phyloP scores from a whole-genome alignment of 1,140 invertebrate species.

The Drosophila navojoa region DNA sequence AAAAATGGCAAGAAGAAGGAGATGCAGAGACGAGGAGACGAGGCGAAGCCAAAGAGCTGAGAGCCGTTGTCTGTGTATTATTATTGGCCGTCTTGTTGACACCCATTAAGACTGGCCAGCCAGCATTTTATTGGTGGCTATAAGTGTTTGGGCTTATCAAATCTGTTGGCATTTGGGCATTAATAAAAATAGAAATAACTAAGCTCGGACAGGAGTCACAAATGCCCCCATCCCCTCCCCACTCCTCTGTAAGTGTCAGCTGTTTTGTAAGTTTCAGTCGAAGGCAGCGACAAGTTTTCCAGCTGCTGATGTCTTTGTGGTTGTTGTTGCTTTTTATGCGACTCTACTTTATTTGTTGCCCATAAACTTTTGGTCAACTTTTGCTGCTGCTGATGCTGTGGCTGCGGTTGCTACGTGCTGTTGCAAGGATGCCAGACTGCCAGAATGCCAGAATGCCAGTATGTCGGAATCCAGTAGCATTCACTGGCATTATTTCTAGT shows the following conservation, averaged over 20 bases:
- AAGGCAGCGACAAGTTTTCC: slow-evolving; percentile 51
- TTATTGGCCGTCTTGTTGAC: slow-evolving; percentile 72
- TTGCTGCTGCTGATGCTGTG: slow-evolving; percentile 16
- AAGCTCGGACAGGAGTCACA: neutral
- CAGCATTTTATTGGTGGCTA: slow-evolving; percentile 72
- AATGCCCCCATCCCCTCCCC: neutral
- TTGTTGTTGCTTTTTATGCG: slow-evolving; percentile 60
- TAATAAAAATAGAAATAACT: slow-evolving; percentile 69
- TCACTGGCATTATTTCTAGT: slow-evolving; percentile 1
- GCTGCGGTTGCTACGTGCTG: slow-evolving; percentile 21
- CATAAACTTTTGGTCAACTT: slow-evolving; percentile 70
- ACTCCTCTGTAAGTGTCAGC: slow-evolving; percentile 31
- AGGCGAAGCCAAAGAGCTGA: neutral
- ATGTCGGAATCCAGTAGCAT: neutral
- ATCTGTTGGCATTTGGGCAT: slow-evolving; percentile 68
- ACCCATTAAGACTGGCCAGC: slow-evolving; percentile 75
- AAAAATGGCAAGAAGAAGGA: slow-evolving; percentile 30
- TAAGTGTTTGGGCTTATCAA: slow-evolving; percentile 75
- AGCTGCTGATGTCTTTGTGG: neutral
- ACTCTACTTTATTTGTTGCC: slow-evolving; percentile 53
- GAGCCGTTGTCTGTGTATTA: slow-evolving; percentile 48
- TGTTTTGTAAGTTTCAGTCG: slow-evolving; percentile 51
- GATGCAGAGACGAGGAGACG: neutral
- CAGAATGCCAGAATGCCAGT: neutral
- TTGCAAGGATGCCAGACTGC: slow-evolving; percentile 21